Conservation (phyloP, 1,140 invertebrate species). For the Lepeophtheirus salmonis region DNA sequence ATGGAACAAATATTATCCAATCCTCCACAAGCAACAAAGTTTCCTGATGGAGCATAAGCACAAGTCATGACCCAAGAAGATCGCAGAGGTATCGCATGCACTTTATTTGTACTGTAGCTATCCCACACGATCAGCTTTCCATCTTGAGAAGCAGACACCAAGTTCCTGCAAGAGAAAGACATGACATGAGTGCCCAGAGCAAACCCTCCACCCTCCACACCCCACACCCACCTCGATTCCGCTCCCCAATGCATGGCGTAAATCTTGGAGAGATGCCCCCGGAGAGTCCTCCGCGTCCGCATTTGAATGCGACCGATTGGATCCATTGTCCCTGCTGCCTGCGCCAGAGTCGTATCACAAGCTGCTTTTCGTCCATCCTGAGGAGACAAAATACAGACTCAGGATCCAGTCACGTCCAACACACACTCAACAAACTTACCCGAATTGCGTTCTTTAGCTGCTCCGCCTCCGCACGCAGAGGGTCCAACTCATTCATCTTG, state of each 20-base stretch:
- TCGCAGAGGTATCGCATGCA: slow-evolving; percentile 88
- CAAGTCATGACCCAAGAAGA: slow-evolving; percentile 99
- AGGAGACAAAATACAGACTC: too few relatives aligned
- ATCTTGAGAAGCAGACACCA: slow-evolving; percentile 83
- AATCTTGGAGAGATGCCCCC: slow-evolving; percentile 91
- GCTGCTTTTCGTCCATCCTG: slow-evolving; percentile 90
- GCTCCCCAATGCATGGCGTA: slow-evolving; percentile 98
- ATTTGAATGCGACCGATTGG: slow-evolving; percentile 90
- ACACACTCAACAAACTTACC: too few relatives aligned
- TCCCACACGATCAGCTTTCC: slow-evolving; percentile 98
- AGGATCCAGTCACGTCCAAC: too few relatives aligned
- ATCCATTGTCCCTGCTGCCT: slow-evolving; percentile 77
- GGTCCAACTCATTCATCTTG: slow-evolving; percentile 92
- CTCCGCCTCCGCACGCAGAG: slow-evolving; percentile 96
- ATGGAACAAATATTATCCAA: slow-evolving; percentile 98
- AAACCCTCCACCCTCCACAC: too few relatives aligned
- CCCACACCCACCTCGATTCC: slow-evolving; percentile 76
- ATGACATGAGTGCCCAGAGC: too few relatives aligned
- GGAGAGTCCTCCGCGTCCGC: slow-evolving; percentile 75
- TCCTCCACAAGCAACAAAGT: slow-evolving; percentile 90
- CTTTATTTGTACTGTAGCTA: slow-evolving; percentile 94
- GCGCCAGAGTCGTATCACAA: slow-evolving; percentile 77
- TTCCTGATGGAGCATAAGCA: slow-evolving; percentile 90
- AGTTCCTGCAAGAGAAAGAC: slow-evolving; percentile 42
- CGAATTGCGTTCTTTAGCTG: slow-evolving; percentile 96